phyloP scores from a whole-genome alignment of 2,888 invertebrate species.

The Eugnorisma glareosa region DNA sequence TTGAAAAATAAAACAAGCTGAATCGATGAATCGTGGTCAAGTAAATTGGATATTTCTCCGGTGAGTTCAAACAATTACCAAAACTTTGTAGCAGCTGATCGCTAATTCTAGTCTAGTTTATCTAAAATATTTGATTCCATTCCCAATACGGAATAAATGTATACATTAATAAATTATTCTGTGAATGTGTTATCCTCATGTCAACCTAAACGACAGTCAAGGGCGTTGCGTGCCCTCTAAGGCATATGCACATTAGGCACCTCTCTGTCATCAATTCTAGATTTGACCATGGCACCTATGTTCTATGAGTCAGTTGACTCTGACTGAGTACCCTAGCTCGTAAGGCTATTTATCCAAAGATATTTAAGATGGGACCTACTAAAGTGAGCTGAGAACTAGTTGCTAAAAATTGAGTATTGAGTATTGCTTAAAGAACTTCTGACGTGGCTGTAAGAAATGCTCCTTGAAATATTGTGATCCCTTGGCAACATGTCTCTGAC shows the following conservation, averaged over 20 bases:
- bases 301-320: background rate
- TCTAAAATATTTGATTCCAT: background rate
- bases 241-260: background rate
- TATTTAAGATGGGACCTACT: background rate
- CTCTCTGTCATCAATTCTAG: background rate
- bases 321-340: background rate
- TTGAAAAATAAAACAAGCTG: too few species aligned
- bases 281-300: background rate
- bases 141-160: background rate
- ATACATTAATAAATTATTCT: conserved; percentile 1
- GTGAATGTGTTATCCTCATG: conserved; percentile 26
- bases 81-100: background rate
- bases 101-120: too few species aligned
- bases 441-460: too few species aligned
- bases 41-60: background rate
- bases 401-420: too few species aligned
- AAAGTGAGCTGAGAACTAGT: background rate
- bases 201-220: background rate
- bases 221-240: background rate
- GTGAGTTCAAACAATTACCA: background rate
- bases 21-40: too few species aligned
- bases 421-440: too few species aligned
- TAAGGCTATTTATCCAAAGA: background rate
- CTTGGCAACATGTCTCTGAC: too few species aligned
- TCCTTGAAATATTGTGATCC: background rate